phyloP scores from a whole-genome alignment of 2,888 invertebrate genomes.

The Agrypnus murinus region DNA sequence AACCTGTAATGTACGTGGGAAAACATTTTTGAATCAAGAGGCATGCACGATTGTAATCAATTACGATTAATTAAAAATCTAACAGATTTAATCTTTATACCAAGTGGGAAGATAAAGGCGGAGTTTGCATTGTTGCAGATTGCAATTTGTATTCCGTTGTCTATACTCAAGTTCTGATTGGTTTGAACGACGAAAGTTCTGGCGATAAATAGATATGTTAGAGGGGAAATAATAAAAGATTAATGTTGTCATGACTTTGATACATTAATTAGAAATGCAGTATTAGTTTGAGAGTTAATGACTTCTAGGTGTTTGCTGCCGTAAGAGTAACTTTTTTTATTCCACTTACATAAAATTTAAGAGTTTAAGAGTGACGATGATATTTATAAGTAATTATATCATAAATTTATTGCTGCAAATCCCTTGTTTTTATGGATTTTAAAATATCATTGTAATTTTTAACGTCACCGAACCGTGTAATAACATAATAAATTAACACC shows the following conservation, averaged over 20 bases:
- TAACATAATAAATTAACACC: conserved; percentile 40
- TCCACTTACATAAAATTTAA: too few relatives aligned
- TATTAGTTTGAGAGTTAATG: neutral
- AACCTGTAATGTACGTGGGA: conserved; percentile 36
- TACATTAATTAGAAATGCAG: conserved; percentile 12
- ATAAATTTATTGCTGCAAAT: too few relatives aligned
- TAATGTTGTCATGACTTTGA: conserved; percentile 7
- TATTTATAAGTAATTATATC: too few relatives aligned
- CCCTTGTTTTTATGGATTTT: too few relatives aligned
- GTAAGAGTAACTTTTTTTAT: too few relatives aligned
- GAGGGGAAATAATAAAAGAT: conserved; percentile 16
- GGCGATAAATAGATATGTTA: conserved; percentile 12
- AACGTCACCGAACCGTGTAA: conserved; percentile 35
- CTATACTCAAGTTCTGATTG: conserved; percentile 25
- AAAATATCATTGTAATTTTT: too few relatives aligned
- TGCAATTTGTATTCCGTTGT: conserved; percentile 36
- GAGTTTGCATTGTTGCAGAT: conserved; percentile 39
- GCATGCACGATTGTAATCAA: conserved; percentile 44
- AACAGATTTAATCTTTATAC: conserved; percentile 31
- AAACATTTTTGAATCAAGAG: conserved; percentile 38
- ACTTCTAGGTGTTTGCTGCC: too few relatives aligned
- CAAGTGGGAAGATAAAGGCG: conserved; percentile 41
- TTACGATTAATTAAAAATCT: conserved; percentile 41
- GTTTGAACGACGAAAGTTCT: conserved; percentile 30
- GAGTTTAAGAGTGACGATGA: too few relatives aligned